A percentile compares a stretch with the other conserved stretches of the same genome.
phyloP scores from a whole-genome alignment of 2,113 vertebrate species.

The Struthidea cinerea region DNA sequence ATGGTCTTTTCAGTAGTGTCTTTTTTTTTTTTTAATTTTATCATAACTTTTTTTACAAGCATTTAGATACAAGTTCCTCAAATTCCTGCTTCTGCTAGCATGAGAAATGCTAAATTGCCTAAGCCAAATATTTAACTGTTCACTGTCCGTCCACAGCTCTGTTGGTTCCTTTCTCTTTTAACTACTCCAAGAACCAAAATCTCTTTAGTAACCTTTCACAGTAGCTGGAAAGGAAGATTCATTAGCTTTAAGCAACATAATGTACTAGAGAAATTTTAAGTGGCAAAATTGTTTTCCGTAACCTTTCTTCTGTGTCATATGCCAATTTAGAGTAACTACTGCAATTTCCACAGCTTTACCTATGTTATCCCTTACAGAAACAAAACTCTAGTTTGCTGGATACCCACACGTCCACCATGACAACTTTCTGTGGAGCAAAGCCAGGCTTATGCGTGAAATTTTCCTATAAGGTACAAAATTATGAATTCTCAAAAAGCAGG shows the following conservation, averaged over 20 bases:
- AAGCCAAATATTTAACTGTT: conserved; percentile 13
- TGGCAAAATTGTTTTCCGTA: not conserved
- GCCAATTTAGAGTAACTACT: not conserved
- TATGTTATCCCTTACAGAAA: not conserved
- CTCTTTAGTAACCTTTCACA: not conserved
- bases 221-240: not conserved
- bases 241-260: not conserved
- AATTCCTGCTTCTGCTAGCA: not conserved
- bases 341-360: not conserved
- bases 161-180: not conserved
- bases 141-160: not conserved
- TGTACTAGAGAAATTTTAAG: not conserved
- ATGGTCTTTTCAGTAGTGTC: not conserved
- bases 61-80: not conserved
- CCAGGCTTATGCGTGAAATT: not conserved
- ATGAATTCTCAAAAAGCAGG: not conserved
- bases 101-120: not conserved
- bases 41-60: not conserved
- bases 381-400: not conserved
- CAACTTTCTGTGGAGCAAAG: not conserved
- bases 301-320: not conserved
- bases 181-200: not conserved
- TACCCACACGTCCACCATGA: not conserved
- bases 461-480: not conserved
- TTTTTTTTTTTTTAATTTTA: not conserved